phyloP scores from a whole-genome alignment of 2,797 vertebrate genomes.

The Coreius guichenoti region DNA sequence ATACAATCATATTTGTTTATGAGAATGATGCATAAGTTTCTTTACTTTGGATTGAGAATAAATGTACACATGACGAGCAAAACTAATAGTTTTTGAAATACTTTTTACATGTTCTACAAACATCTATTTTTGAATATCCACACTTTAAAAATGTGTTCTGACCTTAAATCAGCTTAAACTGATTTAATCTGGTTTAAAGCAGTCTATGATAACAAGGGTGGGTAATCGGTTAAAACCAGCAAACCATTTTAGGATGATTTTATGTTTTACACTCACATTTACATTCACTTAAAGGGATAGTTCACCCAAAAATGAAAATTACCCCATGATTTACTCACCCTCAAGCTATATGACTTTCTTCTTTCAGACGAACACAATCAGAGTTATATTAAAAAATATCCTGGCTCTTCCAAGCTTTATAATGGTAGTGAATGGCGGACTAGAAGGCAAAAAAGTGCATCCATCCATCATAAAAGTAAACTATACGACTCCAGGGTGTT shows the following conservation, averaged over 20 bases:
- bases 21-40: not conserved
- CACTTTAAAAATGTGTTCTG: not conserved
- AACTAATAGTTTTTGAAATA: not conserved
- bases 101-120: not conserved
- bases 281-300: not conserved
- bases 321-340: no score
- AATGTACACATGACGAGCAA: not conserved
- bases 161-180: not conserved
- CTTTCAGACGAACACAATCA: no score
- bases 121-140: not conserved
- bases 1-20: conserved; percentile 30
- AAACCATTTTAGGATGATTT: not conserved
- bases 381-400: no score
- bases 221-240: not conserved
- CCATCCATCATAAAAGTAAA: no score
- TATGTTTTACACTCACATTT: not conserved
- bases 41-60: not conserved
- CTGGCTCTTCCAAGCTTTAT: no score
- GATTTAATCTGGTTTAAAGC: not conserved
- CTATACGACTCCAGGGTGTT: no score
- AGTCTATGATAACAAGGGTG: not conserved
- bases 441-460: no score
- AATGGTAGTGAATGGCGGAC: no score
- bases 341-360: no score
- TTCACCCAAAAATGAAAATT: no score